Evolutionary conservation across 2,797 vertebrate species (phyloP).

Genomic region (Rhyacichthys aspro): DNA sequence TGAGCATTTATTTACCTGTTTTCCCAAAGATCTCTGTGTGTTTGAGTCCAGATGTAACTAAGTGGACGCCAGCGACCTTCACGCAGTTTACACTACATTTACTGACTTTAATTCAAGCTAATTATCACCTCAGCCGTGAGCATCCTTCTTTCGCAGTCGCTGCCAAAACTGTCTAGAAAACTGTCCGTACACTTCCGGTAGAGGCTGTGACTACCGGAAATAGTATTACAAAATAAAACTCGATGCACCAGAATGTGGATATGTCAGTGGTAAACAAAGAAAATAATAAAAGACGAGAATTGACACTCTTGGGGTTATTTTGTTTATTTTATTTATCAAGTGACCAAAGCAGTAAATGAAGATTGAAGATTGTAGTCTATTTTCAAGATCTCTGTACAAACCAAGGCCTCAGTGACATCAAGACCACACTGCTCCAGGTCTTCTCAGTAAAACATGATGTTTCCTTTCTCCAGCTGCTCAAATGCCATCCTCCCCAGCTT

Average conservation of each 20-base stretch:
- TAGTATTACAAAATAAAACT: neutral
- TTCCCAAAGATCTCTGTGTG: neutral
- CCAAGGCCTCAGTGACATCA: neutral
- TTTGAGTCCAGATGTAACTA: neutral
- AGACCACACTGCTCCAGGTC: neutral
- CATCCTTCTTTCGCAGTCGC: conserved; percentile 18
- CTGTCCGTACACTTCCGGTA: neutral
- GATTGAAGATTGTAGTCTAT: neutral
- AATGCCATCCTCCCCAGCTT: too few relatives aligned
- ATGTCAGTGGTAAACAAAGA: too few relatives aligned
- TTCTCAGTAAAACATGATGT: neutral
- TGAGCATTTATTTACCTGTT: conserved; percentile 11
- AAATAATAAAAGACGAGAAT: too few relatives aligned
- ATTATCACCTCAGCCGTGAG: conserved; percentile 28
- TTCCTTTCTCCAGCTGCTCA: too few relatives aligned
- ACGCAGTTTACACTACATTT: neutral
- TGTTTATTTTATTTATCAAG: too few relatives aligned
- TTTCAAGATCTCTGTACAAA: neutral
- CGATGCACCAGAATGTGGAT: too few relatives aligned
- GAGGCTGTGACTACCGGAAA: neutral
- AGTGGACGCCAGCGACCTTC: fast-evolving
- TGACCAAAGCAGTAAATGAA: too few relatives aligned
- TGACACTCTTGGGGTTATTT: too few relatives aligned
- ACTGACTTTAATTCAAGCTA: neutral
- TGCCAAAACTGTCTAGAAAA: neutral